Evolutionary conservation across 2,888 invertebrate species (phyloP), one percentile per base, ranked within the genome.

Genomic region (Tromatobia lineatoria): DNA sequence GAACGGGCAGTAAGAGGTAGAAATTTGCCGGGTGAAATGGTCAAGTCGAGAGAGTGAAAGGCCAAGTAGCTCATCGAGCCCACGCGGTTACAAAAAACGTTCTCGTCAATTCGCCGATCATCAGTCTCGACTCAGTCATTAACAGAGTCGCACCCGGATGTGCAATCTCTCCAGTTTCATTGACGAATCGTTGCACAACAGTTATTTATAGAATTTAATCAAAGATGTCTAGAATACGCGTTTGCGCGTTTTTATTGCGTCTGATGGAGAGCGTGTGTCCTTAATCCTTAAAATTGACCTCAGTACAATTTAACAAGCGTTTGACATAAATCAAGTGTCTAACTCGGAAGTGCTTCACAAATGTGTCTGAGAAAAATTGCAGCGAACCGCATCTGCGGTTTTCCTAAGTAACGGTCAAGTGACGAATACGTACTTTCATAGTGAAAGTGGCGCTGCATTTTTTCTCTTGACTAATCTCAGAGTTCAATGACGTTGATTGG

Each of bases 81-180:
- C 38, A 42, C 71, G 13, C 57, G 66, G 61, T 61, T 66, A 66
- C 52, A 20, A 70, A 18, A 29, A 18, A 29, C 42, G 29, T 80
- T 45, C 45, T 45, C 61, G 18, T 57, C 71, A 70, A 64, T 75
- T 71, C 47, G 54, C 11, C 18, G 23, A 70, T 70, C 71, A 76
- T 75, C 71, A 79, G 85, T 79, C 74, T 64, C 23, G 50, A 71
- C 34, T 42, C 45, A 61, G 75, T 76, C 50, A 75, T 73, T 71
- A 47, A 82, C 38, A 13, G n/a, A 67, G 59, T 61, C 50, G 57
- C 25, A 54, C 66, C 13, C 66, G 66, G 66, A 25, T 18, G 38
- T 66, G 52, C 42, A 54, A 29, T 38, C 20, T 70, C 20, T 20
- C 34, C 6, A 2, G 38, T 52, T 13, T 18, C 57, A 59, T 71